Evolutionary conservation across 2,888 invertebrate species (phyloP).

Genomic region (Epirrhoe tristata): DNA sequence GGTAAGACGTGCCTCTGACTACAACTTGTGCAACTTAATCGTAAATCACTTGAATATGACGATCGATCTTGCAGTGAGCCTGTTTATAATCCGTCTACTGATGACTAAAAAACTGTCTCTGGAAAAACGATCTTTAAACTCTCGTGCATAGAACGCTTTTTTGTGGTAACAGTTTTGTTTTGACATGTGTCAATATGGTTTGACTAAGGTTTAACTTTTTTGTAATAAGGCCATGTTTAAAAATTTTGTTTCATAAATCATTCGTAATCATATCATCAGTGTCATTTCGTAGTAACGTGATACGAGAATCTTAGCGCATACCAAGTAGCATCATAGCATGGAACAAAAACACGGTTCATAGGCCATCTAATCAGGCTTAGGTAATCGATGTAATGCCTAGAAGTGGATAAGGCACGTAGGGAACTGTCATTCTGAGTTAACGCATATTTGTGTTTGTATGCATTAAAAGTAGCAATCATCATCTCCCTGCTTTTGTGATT

Average conservation of each 20-base stretch:
- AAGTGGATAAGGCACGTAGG: constrained; percentile 47
- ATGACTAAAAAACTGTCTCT: too few species aligned
- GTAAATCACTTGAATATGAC: too few species aligned
- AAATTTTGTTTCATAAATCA: constrained; percentile 15
- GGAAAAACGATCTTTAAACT: too few species aligned
- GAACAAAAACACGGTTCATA: constrained; percentile 62
- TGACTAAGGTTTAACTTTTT: too few species aligned
- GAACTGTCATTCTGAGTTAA: constrained; percentile 35
- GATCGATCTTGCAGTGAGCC: too few species aligned
- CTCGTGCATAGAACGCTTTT: too few species aligned
- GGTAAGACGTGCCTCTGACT: too few species aligned
- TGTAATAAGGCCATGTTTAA: too few species aligned
- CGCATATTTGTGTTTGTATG: constrained; percentile 29
- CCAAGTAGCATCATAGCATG: constrained; percentile 29
- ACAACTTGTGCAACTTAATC: too few species aligned
- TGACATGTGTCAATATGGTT: too few species aligned
- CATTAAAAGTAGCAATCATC: background rate
- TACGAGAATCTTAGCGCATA: constrained; percentile 13
- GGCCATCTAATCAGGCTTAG: constrained; percentile 60
- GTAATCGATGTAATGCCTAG: constrained; percentile 51
- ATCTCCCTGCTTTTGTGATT: background rate
- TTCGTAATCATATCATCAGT: constrained; percentile 23
- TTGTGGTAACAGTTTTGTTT: too few species aligned
- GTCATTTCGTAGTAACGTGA: constrained; percentile 21
- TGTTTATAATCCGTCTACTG: too few species aligned